These are phyloP conservation scores for Lysiphlebus fabarum DNA, from an alignment of 1,140 invertebrate genomes.

Conservation along the genomic window DNA sequence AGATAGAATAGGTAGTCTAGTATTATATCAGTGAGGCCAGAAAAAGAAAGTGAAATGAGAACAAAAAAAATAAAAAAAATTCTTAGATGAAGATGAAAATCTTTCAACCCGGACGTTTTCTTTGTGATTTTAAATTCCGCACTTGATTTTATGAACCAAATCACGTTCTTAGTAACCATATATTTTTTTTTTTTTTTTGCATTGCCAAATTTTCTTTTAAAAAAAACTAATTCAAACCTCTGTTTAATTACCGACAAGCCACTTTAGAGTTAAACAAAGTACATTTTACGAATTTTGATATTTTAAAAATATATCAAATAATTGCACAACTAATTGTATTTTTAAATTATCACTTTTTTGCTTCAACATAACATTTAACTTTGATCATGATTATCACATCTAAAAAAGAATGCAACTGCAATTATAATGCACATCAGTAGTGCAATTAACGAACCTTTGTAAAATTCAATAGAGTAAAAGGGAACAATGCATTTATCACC, in stretches of 20 bases:
- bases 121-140: slow-evolving; percentile 38
- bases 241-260: too few species aligned
- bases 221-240: slow-evolving; percentile 32
- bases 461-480: neutral
- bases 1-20: neutral
- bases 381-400: neutral
- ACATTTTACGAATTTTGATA: too few species aligned
- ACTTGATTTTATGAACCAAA: slow-evolving; percentile 20
- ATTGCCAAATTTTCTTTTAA: slow-evolving; percentile 25
- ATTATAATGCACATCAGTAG: slow-evolving; percentile 1
- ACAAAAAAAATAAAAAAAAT: slow-evolving; percentile 26
- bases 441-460: slow-evolving; percentile 17
- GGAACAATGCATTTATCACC: slow-evolving; percentile 9
- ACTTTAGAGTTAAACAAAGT: too few species aligned
- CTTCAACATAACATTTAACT: too few species aligned
- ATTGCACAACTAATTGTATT: too few species aligned
- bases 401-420: neutral
- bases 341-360: too few species aligned
- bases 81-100: slow-evolving; percentile 24
- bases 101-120: neutral
- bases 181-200: neutral
- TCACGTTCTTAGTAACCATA: slow-evolving; percentile 28
- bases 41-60: slow-evolving; percentile 38
- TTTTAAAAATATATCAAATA: too few species aligned
- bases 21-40: slow-evolving; percentile 17